Conservation (phyloP, 2,888 invertebrate species). For the Pachydiplax longipennis region DNA sequence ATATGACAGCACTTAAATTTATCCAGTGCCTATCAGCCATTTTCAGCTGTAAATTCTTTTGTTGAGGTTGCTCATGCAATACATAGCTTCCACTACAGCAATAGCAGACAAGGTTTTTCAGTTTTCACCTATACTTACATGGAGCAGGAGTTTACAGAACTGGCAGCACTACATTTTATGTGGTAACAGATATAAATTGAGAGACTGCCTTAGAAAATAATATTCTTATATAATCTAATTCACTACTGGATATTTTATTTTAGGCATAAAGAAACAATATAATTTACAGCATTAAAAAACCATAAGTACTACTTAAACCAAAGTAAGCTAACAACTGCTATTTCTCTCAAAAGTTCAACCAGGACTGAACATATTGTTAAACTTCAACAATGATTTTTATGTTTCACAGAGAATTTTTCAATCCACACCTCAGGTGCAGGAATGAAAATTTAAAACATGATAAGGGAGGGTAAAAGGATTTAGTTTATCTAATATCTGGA, state of each 20-base stretch:
- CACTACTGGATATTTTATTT: background rate
- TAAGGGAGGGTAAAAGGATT: background rate
- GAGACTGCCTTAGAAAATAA: background rate
- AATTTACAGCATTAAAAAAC: background rate
- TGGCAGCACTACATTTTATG: slow-evolving; percentile 12
- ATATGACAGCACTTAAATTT: background rate
- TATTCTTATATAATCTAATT: background rate
- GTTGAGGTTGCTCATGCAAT: background rate
- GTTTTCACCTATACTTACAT: slow-evolving; percentile 31
- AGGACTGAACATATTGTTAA: background rate
- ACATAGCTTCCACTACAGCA: slow-evolving; percentile 5
- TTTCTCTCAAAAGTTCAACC: background rate
- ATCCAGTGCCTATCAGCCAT: background rate
- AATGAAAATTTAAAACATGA: background rate
- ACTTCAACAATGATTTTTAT: background rate
- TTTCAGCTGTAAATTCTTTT: background rate
- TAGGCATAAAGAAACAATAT: background rate
- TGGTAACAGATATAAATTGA: background rate
- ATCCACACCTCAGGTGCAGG: background rate
- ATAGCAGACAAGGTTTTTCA: background rate
- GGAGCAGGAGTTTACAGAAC: slow-evolving; percentile 43
- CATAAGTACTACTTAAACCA: background rate
- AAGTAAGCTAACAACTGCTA: background rate
- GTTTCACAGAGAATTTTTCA: background rate
- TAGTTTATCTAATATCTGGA: background rate